Conservation (phyloP, 1,140 invertebrate genomes). For the Pinna nobilis region DNA sequence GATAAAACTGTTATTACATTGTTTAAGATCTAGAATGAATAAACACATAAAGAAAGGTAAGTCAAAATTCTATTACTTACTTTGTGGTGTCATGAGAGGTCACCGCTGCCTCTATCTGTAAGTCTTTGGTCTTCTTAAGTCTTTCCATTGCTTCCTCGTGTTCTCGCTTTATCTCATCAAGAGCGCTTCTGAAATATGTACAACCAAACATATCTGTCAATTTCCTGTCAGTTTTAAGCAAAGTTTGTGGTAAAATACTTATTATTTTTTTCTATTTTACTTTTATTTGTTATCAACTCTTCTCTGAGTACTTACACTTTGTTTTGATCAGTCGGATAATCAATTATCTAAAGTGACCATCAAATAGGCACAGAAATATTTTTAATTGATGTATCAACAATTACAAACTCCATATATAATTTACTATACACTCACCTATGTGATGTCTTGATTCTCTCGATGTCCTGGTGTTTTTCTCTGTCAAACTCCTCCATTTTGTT, state of each 20-base stretch:
- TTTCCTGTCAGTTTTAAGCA: too few species aligned
- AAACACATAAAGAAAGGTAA: too few species aligned
- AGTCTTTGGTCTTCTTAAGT: conserved; percentile 60
- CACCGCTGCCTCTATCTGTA: conserved; percentile 62
- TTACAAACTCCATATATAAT: background rate
- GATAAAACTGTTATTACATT: too few species aligned
- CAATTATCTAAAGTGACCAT: too few species aligned
- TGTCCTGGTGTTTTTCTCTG: conserved; percentile 52
- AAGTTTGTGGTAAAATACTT: too few species aligned
- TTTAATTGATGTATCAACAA: background rate
- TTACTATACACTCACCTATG: conserved; percentile 45
- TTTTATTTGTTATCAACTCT: too few species aligned
- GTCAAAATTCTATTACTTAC: conserved; percentile 52
- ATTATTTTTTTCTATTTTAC: too few species aligned
- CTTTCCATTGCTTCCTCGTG: conserved; percentile 61
- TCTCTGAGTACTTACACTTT: too few species aligned
- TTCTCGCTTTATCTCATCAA: conserved; percentile 57
- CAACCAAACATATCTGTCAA: too few species aligned
- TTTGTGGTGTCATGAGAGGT: conserved; percentile 61
- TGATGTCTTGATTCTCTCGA: conserved; percentile 61
- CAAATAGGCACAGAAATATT: background rate
- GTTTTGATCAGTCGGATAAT: too few species aligned
- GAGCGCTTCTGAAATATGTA: conserved; percentile 43
- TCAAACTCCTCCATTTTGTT: conserved; percentile 58
- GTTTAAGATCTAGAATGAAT: too few species aligned